Base-by-base conservation (phyloP, 2,888 invertebrate genomes). In the Apodemia hepburni region DNA sequence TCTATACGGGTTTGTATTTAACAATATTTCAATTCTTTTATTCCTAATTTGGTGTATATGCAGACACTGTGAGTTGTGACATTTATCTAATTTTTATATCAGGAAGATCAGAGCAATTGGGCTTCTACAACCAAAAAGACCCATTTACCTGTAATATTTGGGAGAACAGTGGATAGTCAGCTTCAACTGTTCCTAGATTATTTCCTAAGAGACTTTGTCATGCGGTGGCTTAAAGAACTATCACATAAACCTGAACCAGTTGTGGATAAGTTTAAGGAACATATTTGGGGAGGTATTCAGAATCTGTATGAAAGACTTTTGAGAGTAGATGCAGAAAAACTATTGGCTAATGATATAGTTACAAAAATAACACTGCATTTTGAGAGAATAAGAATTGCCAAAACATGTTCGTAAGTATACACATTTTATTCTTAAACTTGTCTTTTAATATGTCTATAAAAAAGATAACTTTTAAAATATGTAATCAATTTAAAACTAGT, bases 141-240 rank as follows among this genome's bases (percentile, higher is more conserved):
- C 57, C 94, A 95, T 81, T 92, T 96, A 71, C 95, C 96, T n/a
- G 88, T 96, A n/a, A 93, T 97, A 75, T 96, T 96, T 84, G 96
- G 97, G 54, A 93, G 96, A 68, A 96, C 96, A 65, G 96, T 98
- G 47, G 98, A 98, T 77, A 94, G 95, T 73, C 94, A 97, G 69
- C 82, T 98, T 33, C 96, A 97, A 75, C 95, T 97, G 79, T 91
- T 98, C 51, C 92, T 97, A 70, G 97, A 97, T 80, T 94, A 96
- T 79, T 88, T 95, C 47, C 90, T 97, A 54, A 91, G 96, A 73
- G 97, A 98, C 81, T 97, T 96, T 86, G 93, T 98, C 66, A 88
- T 94, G 33, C 92, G 93, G 61, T 97, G 97, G 96, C 87, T 97
- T 58, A 94, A 92, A 54, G 94, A 95, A 67, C 85, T 95, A n/a